phyloP scores from a whole-genome alignment of 1,140 invertebrate genomes.

The Bombus picipes region DNA sequence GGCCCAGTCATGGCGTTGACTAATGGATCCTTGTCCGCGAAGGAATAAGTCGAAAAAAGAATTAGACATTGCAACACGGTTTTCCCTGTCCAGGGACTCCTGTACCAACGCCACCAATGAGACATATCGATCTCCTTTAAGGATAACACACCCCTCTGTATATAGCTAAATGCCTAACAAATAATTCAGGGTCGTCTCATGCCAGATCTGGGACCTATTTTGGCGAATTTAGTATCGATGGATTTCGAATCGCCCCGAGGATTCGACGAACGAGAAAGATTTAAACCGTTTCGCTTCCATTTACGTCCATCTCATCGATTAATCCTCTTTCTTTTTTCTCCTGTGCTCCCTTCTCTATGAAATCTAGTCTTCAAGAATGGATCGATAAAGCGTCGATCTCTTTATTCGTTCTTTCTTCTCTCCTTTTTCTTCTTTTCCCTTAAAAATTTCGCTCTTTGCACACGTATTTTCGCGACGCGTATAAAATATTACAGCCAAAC shows the following conservation, averaged over 20 bases:
- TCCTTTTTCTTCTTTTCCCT: not conserved
- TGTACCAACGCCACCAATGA: constrained; percentile 76
- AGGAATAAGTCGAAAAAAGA: constrained; percentile 73
- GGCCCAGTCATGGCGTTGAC: constrained; percentile 74
- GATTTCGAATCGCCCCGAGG: constrained; percentile 33
- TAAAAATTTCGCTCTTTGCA: not conserved
- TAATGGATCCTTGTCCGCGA: constrained; percentile 78
- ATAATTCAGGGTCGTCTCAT: constrained; percentile 74
- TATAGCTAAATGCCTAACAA: constrained; percentile 79
- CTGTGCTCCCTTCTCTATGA: not conserved
- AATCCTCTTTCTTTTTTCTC: not conserved
- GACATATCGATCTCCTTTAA: constrained; percentile 79
- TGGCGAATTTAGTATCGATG: constrained; percentile 66
- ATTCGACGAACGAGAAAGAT: constrained; percentile 33
- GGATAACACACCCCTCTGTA: constrained; percentile 75
- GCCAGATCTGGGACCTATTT: constrained; percentile 74
- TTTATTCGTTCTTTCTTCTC: not conserved
- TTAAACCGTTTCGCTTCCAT: constrained; percentile 48
- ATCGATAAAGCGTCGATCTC: not conserved
- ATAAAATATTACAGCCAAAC: not conserved
- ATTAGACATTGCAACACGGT: constrained; percentile 72
- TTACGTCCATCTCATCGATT: constrained; percentile 16
- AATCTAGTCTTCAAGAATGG: not conserved
- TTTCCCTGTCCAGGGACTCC: constrained; percentile 69
- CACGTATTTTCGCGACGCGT: not conserved